These are phyloP conservation scores for Hephaestus fuliginosus DNA, from an alignment of 2,797 vertebrate genomes.

Conservation along the genomic window DNA sequence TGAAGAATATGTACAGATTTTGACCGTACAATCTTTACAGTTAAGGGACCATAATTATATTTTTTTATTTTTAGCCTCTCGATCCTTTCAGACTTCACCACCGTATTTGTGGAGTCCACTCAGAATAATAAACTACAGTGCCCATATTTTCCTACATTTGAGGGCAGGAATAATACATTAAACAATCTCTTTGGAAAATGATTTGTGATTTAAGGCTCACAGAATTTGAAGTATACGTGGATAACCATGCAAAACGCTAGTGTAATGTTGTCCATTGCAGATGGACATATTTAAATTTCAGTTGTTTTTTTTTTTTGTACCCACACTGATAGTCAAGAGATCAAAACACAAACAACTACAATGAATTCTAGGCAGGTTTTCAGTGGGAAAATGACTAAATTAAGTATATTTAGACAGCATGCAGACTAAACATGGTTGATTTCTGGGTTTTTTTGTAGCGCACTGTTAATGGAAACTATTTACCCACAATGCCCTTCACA, in stretches of 20 bases:
- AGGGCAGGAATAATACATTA: background rate
- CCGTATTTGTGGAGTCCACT: background rate
- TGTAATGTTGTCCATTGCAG: background rate
- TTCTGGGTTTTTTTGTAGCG: too few species aligned
- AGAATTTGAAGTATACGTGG: background rate
- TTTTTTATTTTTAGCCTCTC: background rate
- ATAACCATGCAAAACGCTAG: background rate
- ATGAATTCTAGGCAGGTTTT: background rate
- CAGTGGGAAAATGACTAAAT: background rate
- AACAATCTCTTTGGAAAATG: background rate
- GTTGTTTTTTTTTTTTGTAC: background rate
- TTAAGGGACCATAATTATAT: background rate
- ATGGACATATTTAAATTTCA: background rate
- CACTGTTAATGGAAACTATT: background rate
- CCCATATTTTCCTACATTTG: background rate
- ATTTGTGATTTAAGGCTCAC: background rate
- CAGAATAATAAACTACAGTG: background rate
- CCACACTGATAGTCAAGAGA: background rate
- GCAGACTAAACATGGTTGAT: background rate
- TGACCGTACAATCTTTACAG: background rate
- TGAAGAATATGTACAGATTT: background rate
- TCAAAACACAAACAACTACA: background rate
- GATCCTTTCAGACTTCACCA: background rate
- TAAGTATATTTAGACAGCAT: background rate
- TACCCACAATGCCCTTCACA: conserved; percentile 6